Base-by-base conservation (phyloP, 2,797 vertebrate genomes). In the Chaunax sp. region DNA sequence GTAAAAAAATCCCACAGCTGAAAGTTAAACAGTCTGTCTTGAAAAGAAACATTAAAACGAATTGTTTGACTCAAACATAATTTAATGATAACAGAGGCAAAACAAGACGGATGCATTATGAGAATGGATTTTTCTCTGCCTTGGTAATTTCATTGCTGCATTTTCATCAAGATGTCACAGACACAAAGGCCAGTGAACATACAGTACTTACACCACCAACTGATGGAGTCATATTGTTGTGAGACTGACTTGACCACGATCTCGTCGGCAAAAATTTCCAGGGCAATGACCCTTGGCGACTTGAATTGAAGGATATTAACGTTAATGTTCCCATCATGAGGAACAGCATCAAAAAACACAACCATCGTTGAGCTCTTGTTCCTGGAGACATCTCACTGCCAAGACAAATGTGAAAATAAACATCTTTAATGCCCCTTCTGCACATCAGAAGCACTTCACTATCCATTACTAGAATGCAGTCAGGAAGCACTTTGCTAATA, bases 371-470 rank as follows among this genome's bases (percentile, higher is more conserved):
- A 3, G 3, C 14, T 74, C 54, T 60, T 4, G 35, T 68, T 72
- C 62, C 37, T 0, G 0, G 44, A 56, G 28, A 22, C 40, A 55
- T 85, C 49, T 83, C 80, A 51, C 80, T 86, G 80, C 18, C 7
- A 43, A 79, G 50, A 82, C 58, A 77, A 73, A 73, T 70, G 38
- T 20, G 14, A 61, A 75, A 78, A 55, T 43, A 9, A 16, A 47
- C 28, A 63, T 40, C 18, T 56, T 81, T 59, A 72, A 37, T 30
- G 28, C 5, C 15, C 2, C 16, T 28, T 51, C 3, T 33, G 25
- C 18, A 40, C 9, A 60, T 37, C 46, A 49, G 9, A 40, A 46
- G n/a, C 53, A 58, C 41, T 58, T 66, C 38, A 20, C 20, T 35
- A 10, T 23, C 5, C 22, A 60, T 53, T 47, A 54, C 16, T 19